A percentile compares a stretch with the other conserved stretches of the same genome.
phyloP scores from a whole-genome alignment of 2,113 vertebrate genomes.

The Trogon melanurus region DNA sequence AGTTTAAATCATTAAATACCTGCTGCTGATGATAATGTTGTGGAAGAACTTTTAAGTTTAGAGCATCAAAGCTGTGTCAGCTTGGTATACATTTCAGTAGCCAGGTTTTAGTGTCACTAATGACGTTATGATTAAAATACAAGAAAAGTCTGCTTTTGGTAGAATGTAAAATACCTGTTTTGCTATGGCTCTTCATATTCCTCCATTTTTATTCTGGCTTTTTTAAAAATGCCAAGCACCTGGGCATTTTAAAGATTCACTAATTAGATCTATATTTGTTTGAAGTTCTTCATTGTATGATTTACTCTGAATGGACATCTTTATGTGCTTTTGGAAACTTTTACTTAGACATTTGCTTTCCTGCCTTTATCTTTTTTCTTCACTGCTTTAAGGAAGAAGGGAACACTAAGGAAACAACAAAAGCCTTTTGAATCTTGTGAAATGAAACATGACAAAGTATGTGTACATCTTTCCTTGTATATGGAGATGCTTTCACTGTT shows the following conservation, averaged over 20 bases:
- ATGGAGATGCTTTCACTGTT: not conserved
- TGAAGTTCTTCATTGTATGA: not conserved
- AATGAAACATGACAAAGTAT: not conserved
- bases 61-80: not conserved
- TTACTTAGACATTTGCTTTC: not conserved
- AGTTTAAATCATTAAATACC: not conserved
- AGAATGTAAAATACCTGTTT: not conserved
- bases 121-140: not conserved
- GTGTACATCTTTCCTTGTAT: not conserved
- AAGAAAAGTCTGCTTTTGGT: not conserved
- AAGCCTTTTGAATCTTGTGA: not conserved
- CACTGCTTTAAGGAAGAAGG: not conserved
- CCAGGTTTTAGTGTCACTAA: not conserved
- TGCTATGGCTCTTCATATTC: not conserved
- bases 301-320: not conserved
- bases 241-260: not conserved
- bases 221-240: not conserved
- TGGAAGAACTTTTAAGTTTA: not conserved
- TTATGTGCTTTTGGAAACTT: not conserved
- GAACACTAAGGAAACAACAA: not conserved
- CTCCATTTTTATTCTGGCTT: not conserved
- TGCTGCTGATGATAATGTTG: not conserved
- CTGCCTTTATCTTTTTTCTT: not conserved
- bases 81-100: not conserved
- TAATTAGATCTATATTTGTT: not conserved